These are phyloP conservation scores for Pecten maximus DNA, from an alignment of 2,888 invertebrate genomes.

Conservation along the genomic window DNA sequence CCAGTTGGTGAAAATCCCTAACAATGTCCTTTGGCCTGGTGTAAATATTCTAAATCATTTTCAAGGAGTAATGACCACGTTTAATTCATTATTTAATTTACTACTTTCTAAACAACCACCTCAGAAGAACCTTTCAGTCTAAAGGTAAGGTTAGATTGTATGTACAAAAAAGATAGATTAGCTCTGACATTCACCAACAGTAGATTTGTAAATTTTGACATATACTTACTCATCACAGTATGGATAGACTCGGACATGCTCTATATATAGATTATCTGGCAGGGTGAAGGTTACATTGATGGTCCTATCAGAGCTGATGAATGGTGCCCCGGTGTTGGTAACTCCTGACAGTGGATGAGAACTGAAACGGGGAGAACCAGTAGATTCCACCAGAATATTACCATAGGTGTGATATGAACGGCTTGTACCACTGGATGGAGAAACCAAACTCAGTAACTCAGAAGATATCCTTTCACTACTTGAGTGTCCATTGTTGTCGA, in stretches of 20 bases:
- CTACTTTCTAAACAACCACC: no score
- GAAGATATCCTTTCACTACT: slow-evolving; percentile 61
- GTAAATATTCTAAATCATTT: no score
- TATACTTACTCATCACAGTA: slow-evolving; percentile 56
- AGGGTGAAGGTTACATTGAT: slow-evolving; percentile 61
- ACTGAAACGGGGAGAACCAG: slow-evolving; percentile 45
- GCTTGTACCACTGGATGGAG: slow-evolving; percentile 15
- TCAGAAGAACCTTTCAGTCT: no score
- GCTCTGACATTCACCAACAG: no score
- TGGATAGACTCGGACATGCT: slow-evolving; percentile 67
- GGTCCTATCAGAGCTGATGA: slow-evolving; percentile 38
- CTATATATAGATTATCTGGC: slow-evolving; percentile 64
- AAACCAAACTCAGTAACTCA: slow-evolving; percentile 61
- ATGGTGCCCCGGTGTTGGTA: slow-evolving; percentile 42
- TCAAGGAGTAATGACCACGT: no score
- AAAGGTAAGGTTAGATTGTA: no score
- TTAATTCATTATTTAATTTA: no score
- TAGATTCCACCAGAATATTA: slow-evolving; percentile 60
- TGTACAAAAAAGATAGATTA: no score
- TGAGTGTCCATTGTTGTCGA: slow-evolving; percentile 65
- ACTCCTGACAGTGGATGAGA: slow-evolving; percentile 38
- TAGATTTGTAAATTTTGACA: no score
- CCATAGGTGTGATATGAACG: slow-evolving; percentile 56
- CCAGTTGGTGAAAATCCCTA: no score
- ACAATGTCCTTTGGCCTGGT: no score